These are phyloP conservation scores for Nebria salina DNA, from an alignment of 2,888 invertebrate genomes.

Conservation along the genomic window DNA sequence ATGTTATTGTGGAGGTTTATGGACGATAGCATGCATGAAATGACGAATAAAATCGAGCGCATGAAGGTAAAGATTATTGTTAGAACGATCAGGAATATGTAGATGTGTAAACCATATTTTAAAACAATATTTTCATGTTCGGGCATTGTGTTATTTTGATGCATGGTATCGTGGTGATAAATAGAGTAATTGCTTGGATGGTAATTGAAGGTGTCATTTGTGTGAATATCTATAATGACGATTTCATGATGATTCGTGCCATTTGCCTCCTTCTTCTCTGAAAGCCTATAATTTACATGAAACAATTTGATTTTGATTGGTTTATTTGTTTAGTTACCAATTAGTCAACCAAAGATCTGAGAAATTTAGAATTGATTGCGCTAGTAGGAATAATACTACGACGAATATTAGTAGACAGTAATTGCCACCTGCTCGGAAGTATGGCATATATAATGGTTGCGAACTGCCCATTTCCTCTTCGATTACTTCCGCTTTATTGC, in stretches of 20 bases:
- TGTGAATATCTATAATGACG: slow-evolving; percentile 19
- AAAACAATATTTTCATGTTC: slow-evolving; percentile 18
- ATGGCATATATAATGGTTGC: slow-evolving; percentile 53
- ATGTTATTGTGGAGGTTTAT: slow-evolving; percentile 83
- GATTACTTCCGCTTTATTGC: slow-evolving; percentile 51
- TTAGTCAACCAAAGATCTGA: slow-evolving; percentile 58
- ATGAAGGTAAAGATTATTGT: slow-evolving; percentile 63
- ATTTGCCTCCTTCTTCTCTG: background rate
- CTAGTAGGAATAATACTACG: slow-evolving; percentile 51
- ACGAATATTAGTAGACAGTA: slow-evolving; percentile 48
- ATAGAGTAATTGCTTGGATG: slow-evolving; percentile 16
- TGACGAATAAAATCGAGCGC: slow-evolving; percentile 75
- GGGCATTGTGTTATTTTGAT: background rate
- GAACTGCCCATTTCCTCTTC: slow-evolving; percentile 49
- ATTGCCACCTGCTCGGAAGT: slow-evolving; percentile 55
- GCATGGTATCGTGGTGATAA: slow-evolving; percentile 6
- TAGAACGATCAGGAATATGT: slow-evolving; percentile 56
- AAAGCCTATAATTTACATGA: background rate
- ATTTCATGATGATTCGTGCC: background rate
- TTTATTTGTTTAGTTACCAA: slow-evolving; percentile 53
- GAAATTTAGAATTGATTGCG: slow-evolving; percentile 54
- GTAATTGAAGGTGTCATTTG: slow-evolving; percentile 24
- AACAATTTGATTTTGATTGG: no score
- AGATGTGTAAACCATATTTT: slow-evolving; percentile 58
- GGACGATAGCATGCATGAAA: slow-evolving; percentile 78